Conservation (phyloP, 1,140 invertebrate species). For the Hesperophylax magnus region DNA sequence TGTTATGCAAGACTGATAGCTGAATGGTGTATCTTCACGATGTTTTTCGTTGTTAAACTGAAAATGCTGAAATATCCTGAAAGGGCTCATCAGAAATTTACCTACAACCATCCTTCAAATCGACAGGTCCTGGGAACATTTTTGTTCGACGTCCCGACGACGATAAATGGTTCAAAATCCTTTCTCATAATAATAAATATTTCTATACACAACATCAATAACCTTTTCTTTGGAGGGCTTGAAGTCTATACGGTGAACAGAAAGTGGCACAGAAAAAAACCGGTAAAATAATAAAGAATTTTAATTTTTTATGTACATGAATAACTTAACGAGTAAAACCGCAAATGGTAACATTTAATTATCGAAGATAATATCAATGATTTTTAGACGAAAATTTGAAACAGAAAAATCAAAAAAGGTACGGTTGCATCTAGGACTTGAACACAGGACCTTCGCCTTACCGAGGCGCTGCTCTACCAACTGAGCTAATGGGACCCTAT, state of each 20-base stretch:
- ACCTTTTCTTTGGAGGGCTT: conserved; percentile 50
- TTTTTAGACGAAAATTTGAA: too few relatives aligned
- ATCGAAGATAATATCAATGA: too few relatives aligned
- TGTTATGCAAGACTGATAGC: conserved; percentile 46
- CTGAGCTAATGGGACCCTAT: too few relatives aligned
- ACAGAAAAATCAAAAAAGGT: too few relatives aligned
- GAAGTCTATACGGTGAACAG: conserved; percentile 27
- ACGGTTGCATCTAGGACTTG: too few relatives aligned
- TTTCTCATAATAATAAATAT: conserved; percentile 58
- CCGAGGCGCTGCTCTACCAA: too few relatives aligned
- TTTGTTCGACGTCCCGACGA: conserved; percentile 41
- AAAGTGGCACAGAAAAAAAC: neutral
- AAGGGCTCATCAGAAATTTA: conserved; percentile 54
- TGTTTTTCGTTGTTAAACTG: conserved; percentile 51
- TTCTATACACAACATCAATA: conserved; percentile 57
- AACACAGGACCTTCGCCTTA: too few relatives aligned
- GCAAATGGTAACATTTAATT: too few relatives aligned
- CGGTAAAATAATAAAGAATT: too few relatives aligned
- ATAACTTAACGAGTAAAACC: too few relatives aligned
- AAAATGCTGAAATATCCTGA: conserved; percentile 41
- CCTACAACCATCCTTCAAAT: conserved; percentile 56
- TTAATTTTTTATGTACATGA: too few relatives aligned
- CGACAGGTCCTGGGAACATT: conserved; percentile 52
- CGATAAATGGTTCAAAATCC: conserved; percentile 57
- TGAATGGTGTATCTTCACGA: conserved; percentile 48